Percentiles rank a stretch among this genome's conserved stretches.
Conservation (phyloP, 2,797 vertebrate genomes). For the Brotula barbata region DNA sequence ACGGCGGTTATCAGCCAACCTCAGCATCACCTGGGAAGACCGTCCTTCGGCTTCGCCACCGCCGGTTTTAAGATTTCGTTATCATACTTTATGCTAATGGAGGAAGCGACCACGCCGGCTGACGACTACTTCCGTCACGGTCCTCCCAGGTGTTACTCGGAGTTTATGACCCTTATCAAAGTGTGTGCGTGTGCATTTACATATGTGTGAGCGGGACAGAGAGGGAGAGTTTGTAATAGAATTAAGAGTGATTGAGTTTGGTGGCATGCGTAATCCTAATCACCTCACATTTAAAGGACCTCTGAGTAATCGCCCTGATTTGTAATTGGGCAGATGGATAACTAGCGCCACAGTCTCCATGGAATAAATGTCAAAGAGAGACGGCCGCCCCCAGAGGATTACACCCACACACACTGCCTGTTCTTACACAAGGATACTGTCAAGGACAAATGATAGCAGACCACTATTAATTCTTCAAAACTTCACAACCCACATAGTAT, state of each 20-base stretch:
- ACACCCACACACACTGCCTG: constrained; percentile 28
- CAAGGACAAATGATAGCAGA: constrained; percentile 39
- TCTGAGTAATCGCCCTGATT: constrained; percentile 48
- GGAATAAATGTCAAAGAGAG: constrained; percentile 59
- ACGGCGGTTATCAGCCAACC: constrained; percentile 56
- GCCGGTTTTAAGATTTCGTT: constrained; percentile 43
- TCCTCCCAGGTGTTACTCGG: constrained; percentile 51
- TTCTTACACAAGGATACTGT: constrained; percentile 24
- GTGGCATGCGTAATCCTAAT: constrained; percentile 55
- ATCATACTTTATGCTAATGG: constrained; percentile 53
- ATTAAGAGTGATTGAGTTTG: constrained; percentile 61
- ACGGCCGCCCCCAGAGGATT: constrained; percentile 25
- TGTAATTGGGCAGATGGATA: constrained; percentile 55
- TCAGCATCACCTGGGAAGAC: constrained; percentile 44
- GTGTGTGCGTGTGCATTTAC: constrained; percentile 19
- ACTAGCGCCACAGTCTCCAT: constrained; percentile 40
- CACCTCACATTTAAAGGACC: constrained; percentile 57
- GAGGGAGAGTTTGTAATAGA: constrained; percentile 43
- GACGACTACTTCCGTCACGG: constrained; percentile 40
- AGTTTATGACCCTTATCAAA: constrained; percentile 58
- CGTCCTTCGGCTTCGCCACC: constrained; percentile 41
- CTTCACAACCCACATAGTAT: neutral
- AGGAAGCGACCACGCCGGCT: constrained; percentile 52
- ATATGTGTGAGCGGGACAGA: constrained; percentile 3
- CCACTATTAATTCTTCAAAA: neutral